Conservation (phyloP, 2,113 vertebrate species). For the Neofelis nebulosa region DNA sequence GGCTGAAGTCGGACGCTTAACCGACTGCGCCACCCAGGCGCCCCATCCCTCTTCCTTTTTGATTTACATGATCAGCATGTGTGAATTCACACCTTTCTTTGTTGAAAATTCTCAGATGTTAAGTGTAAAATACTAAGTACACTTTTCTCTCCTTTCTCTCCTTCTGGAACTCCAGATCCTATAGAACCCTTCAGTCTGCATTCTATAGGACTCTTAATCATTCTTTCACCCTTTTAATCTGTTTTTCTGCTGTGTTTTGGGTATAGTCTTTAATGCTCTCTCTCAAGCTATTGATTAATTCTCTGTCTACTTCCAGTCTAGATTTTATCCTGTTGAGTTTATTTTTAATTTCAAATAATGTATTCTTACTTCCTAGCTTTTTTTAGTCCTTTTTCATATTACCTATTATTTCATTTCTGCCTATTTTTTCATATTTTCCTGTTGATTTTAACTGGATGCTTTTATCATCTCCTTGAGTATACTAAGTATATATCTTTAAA, state of each 20-base stretch:
- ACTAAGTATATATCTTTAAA: not conserved
- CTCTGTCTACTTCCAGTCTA: not conserved
- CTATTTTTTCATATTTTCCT: not conserved
- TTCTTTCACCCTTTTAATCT: not conserved
- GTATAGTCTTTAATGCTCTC: not conserved
- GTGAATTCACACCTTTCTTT: not conserved
- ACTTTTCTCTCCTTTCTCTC: not conserved
- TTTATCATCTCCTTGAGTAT: not conserved
- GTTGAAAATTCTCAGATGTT: not conserved
- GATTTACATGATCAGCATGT: not conserved
- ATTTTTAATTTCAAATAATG: not conserved
- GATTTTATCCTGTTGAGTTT: not conserved
- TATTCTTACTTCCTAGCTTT: not conserved
- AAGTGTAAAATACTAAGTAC: not conserved
- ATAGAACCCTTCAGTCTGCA: not conserved
- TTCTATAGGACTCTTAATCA: not conserved
- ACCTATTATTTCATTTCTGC: not conserved
- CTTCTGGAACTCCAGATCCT: not conserved
- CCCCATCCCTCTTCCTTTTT: not conserved
- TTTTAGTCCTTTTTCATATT: not conserved
- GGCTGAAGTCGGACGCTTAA: too few relatives aligned
- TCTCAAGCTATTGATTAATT: not conserved
- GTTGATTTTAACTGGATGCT: not conserved
- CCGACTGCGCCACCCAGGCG: too few relatives aligned
- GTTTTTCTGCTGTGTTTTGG: not conserved